Evolutionary conservation across 2,113 vertebrate species (phyloP).

Genomic region (Romanogobio albipinnatus): DNA sequence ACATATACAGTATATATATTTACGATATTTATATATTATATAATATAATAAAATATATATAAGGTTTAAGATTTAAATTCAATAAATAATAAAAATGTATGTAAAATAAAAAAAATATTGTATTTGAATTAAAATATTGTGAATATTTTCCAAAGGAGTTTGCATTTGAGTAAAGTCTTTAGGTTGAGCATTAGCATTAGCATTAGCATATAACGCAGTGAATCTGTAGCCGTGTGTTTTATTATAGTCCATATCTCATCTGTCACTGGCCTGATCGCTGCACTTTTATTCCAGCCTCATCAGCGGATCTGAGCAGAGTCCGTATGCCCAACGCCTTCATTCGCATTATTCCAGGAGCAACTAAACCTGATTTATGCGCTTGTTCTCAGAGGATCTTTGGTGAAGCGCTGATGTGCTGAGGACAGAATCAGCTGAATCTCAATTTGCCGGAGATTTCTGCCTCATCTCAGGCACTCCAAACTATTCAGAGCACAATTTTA

Average conservation of each 20-base stretch:
- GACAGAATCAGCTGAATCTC: neutral
- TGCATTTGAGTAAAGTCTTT: neutral
- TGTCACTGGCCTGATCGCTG: neutral
- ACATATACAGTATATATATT: neutral
- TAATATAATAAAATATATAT: no score
- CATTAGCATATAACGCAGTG: neutral
- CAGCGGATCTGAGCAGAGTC: neutral
- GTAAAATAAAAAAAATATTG: neutral
- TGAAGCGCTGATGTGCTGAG: neutral
- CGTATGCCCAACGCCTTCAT: neutral
- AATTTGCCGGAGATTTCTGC: neutral
- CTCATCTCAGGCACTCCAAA: neutral
- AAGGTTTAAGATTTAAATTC: neutral
- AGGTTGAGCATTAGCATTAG: neutral
- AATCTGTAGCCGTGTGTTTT: neutral
- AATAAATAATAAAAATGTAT: neutral
- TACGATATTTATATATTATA: no score
- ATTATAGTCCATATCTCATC: neutral
- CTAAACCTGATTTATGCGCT: constrained; percentile 10
- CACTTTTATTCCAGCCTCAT: neutral
- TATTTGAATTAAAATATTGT: neutral
- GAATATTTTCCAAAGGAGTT: neutral
- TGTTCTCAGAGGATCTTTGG: neutral
- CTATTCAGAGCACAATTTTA: neutral
- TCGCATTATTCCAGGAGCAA: neutral